phyloP scores from a whole-genome alignment of 2,113 vertebrate genomes.

The western clawed frog (Xenopus tropicalis) region UCB_Xtro_10.0 CM004444.2:5689501-5690000 shows the following conservation, averaged over 20 bases:
- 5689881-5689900: too few species aligned
- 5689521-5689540: too few species aligned
- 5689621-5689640: not conserved
- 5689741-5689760: not conserved
- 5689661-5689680: not conserved
- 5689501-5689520: too few species aligned
- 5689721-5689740: constrained; percentile 4
- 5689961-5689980: constrained; percentile 16
- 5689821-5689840: constrained; percentile 5
- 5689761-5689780: not conserved
- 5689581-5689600: not conserved
- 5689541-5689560: not conserved
- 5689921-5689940: not conserved
- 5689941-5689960: not conserved
- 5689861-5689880: not conserved
- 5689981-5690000: not conserved
- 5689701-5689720: not conserved
- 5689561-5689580: not conserved
- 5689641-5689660: constrained; percentile 17
- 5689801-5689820: constrained; percentile 10
- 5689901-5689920: not conserved
- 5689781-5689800: constrained; percentile 6
- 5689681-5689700: constrained; percentile 6
- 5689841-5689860: not conserved
- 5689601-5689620: not conserved